phyloP scores from a whole-genome alignment of 2,888 invertebrate genomes.

The Lutraria lutraria region DNA sequence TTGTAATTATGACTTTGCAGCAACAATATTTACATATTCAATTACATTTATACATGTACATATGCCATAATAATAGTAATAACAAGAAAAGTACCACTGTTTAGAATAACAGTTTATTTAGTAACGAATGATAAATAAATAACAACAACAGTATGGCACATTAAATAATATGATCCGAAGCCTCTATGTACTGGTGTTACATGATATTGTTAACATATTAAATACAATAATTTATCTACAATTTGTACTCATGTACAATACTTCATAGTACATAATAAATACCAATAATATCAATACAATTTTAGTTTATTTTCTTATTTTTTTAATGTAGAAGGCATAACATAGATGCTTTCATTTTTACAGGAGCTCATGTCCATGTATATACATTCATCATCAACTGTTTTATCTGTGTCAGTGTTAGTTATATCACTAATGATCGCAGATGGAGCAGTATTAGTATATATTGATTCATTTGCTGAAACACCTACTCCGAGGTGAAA shows the following conservation, averaged over 20 bases:
- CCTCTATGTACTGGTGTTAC: neutral
- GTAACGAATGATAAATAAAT: conserved; percentile 49
- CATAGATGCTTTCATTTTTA: conserved; percentile 67
- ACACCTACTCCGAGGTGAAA: conserved; percentile 38
- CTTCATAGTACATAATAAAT: neutral
- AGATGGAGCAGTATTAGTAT: neutral
- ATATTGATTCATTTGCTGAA: neutral
- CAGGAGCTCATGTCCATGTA: conserved; percentile 67
- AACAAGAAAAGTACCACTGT: too few relatives aligned
- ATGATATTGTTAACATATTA: conserved; percentile 13
- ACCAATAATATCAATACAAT: neutral
- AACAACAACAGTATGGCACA: conserved; percentile 56
- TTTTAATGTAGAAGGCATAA: conserved; percentile 60
- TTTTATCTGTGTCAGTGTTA: neutral
- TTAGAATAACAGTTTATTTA: conserved; percentile 8
- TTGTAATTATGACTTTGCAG: neutral
- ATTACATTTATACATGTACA: neutral
- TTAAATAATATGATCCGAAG: neutral
- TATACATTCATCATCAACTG: conserved; percentile 44
- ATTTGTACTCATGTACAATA: neutral
- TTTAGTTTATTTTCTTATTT: neutral
- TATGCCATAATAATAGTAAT: too few relatives aligned
- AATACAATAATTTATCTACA: conserved; percentile 13
- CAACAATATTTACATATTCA: neutral
- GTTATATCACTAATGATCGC: neutral